A percentile compares a stretch with the other conserved stretches of the same genome.
Evolutionary conservation across 2,113 vertebrate species (phyloP).

Genomic region (Hymenochirus boettgeri): DNA sequence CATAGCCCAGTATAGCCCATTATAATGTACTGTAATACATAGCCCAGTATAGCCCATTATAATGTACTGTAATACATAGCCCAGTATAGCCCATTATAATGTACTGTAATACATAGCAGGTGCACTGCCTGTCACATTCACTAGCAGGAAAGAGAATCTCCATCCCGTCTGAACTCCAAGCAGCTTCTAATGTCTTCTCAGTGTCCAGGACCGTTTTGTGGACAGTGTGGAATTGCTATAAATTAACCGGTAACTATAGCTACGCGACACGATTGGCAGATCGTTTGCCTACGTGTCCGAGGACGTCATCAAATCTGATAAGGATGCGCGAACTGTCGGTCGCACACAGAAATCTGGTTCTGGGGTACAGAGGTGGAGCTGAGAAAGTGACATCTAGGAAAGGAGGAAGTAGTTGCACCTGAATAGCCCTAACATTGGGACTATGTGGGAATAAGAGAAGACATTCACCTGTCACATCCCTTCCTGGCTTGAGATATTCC

Average conservation of each 20-base stretch:
- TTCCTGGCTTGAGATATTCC: no score
- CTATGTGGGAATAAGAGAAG: constrained; percentile 1
- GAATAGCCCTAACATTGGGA: not conserved
- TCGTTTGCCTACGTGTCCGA: constrained; percentile 59
- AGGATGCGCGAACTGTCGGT: constrained; percentile 82
- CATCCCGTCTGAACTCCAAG: not conserved
- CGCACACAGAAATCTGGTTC: constrained; percentile 82
- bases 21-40: no score
- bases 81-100: no score
- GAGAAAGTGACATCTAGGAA: constrained; percentile 63
- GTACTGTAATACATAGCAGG: no score
- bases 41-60: no score
- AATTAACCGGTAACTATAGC: constrained; percentile 86
- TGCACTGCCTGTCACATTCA: no score
- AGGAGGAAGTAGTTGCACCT: not conserved
- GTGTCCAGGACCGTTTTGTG: constrained; percentile 63
- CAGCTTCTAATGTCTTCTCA: constrained; percentile 60
- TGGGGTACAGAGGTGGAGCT: constrained; percentile 80
- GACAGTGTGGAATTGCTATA: constrained; percentile 84
- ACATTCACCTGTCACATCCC: not conserved
- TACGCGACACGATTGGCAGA: constrained; percentile 77
- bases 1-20: no score
- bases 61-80: no score
- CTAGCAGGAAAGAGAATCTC: no score
- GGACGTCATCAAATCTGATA: constrained; percentile 87